phyloP scores from a whole-genome alignment of 53 echinoderm and acorn worm genomes.

The Astropecten irregularis region DNA sequence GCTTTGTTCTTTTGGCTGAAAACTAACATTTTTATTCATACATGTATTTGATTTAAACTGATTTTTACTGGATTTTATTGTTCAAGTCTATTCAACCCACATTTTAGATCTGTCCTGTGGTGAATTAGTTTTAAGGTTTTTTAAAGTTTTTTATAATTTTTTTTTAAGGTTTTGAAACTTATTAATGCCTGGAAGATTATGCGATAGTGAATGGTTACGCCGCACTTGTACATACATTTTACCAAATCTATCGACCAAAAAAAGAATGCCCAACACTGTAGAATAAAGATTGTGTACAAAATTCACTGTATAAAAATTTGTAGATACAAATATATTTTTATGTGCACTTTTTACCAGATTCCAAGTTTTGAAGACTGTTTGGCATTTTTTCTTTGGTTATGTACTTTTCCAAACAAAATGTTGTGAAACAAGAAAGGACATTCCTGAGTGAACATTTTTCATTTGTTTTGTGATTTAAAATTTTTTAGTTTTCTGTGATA shows the following conservation, averaged over 20 bases:
- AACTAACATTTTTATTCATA: too few species aligned
- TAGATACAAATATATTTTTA: conserved; percentile 59
- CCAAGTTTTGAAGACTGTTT: conserved; percentile 10
- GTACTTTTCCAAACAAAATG: too few species aligned
- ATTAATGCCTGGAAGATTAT: not conserved
- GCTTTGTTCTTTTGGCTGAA: too few species aligned
- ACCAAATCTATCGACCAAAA: too few species aligned
- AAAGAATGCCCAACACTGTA: conserved; percentile 8
- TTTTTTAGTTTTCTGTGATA: too few species aligned
- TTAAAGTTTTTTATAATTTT: not conserved
- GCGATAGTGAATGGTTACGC: not conserved
- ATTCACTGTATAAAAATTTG: conserved; percentile 49
- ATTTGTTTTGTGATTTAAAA: not conserved
- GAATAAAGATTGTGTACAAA: conserved; percentile 44
- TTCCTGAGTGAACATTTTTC: not conserved
- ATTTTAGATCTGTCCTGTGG: too few species aligned
- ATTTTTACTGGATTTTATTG: too few species aligned
- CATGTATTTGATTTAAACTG: too few species aligned
- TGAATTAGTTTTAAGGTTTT: not conserved
- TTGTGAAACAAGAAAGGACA: not conserved
- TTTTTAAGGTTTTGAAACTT: not conserved
- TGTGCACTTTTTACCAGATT: conserved; percentile 56
- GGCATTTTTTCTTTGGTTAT: conserved; percentile 45
- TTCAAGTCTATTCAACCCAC: too few species aligned
- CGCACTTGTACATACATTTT: not conserved